Evolutionary conservation across 1,140 invertebrate species (phyloP).

Genomic region (Heliconius himera): DNA sequence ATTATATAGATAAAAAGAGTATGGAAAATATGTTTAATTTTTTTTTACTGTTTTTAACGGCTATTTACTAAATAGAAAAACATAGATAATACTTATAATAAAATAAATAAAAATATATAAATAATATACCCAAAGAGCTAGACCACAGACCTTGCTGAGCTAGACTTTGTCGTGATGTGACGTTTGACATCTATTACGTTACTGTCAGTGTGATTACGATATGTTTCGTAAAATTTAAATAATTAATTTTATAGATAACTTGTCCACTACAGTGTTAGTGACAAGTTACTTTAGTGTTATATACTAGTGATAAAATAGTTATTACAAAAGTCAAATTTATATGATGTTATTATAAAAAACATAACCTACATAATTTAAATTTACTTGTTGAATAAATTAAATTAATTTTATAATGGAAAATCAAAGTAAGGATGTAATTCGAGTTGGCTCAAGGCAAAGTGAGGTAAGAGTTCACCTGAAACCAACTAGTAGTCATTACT

Average conservation of each 20-base stretch:
- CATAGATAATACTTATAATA: background rate
- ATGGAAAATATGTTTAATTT: too few relatives aligned
- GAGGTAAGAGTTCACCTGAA: constrained; percentile 52
- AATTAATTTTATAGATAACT: constrained; percentile 48
- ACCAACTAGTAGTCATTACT: background rate
- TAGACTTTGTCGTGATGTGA: background rate
- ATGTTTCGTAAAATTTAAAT: constrained; percentile 34
- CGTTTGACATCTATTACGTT: constrained; percentile 18
- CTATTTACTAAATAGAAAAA: background rate
- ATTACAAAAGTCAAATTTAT: background rate
- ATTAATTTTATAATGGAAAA: constrained; percentile 54
- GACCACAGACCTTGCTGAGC: background rate
- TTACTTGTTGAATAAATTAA: constrained; percentile 43
- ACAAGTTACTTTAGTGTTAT: constrained; percentile 48
- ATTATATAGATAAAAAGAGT: too few relatives aligned
- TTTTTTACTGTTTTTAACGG: background rate
- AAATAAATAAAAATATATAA: too few relatives aligned
- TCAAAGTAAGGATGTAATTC: constrained; percentile 61
- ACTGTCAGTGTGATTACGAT: constrained; percentile 15
- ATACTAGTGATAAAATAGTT: background rate
- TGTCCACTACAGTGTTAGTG: constrained; percentile 78
- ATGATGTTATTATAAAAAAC: constrained; percentile 42
- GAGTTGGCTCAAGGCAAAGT: constrained; percentile 76
- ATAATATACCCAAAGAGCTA: too few relatives aligned
- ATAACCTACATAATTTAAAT: constrained; percentile 51